These are phyloP conservation scores for Pan paniscus DNA, from an alignment of 2,113 vertebrate genomes.

Conservation along the genomic window DNA sequence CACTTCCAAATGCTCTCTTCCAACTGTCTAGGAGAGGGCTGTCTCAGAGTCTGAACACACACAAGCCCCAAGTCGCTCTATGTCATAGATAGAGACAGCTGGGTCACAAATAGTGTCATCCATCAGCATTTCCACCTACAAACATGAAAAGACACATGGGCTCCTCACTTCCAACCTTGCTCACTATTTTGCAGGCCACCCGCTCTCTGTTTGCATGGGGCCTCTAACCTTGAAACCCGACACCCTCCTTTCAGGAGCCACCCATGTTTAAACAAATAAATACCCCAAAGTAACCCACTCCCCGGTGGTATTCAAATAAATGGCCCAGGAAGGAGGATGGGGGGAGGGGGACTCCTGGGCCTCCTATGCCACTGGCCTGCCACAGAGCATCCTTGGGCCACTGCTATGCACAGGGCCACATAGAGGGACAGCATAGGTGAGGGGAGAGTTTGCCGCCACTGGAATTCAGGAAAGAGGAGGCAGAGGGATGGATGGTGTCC, in stretches of 20 bases:
- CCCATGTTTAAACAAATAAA: constrained; percentile 77
- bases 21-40: background rate
- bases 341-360: background rate
- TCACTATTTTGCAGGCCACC: constrained; percentile 66
- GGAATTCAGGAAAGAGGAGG: background rate
- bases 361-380: background rate
- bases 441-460: background rate
- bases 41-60: no score
- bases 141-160: background rate
- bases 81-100: background rate
- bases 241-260: constrained; percentile 52
- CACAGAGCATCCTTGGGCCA: background rate
- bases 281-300: constrained; percentile 23
- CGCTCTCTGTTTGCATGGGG: constrained; percentile 67
- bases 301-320: constrained; percentile 62
- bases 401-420: background rate
- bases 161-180: background rate
- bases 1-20: background rate
- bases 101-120: background rate
- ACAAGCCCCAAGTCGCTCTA: background rate
- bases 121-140: background rate
- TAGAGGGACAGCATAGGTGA: background rate
- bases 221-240: constrained; percentile 66
- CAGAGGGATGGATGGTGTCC: background rate
- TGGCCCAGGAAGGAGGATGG: constrained; percentile 49